Evolutionary conservation across 1,140 invertebrate genomes (phyloP), one percentile per base, ranked within the genome.

Genomic region (Tetraneura akinire): DNA sequence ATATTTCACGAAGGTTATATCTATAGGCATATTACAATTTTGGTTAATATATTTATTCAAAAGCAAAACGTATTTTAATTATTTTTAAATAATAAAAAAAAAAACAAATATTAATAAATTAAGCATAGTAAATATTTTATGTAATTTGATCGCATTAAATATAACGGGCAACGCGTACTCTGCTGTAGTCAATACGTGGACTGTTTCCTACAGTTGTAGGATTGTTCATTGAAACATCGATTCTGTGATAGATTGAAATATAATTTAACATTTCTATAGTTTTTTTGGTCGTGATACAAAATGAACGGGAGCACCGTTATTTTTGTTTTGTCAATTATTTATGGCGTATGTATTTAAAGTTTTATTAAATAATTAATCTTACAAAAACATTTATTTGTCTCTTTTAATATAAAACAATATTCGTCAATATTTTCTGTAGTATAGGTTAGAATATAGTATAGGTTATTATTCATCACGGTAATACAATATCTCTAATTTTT

Each of bases 91-190:
- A 23, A 23, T 13, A n/a, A 16, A 68, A 47, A 45, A 45, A n/a
- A 66, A 21, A 42, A n/a, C n/a, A n/a, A n/a, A n/a, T 37, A 37
- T 21, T 11, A 5, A 16, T 47, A 3, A 26, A 68, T 68, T 47
- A 26, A 68, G 21, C 21, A 68, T 47, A 47, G 21, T 14, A 23
- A 68, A 23, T 68, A n/a, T 47, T 68, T 68, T 23, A 68, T 68
- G 9, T 68, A n/a, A 21, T 26, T 6, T 21, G n/a, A 66, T 66
- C 26, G 57, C 14, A 0, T 5, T 21, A 11, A n/a, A n/a, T 66
- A 66, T 45, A 66, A 21, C 42, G 21, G n/a, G 14, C 37, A 11
- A 14, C 11, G 3, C n/a, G 9, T 3, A 14, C 11, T 11, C 6
- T 1, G 1, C 18, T 11, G 0, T 0, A 0, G 11, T 37, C 29